phyloP scores from a whole-genome alignment of 2,888 invertebrate species.

The Spisula subtruncata region DNA sequence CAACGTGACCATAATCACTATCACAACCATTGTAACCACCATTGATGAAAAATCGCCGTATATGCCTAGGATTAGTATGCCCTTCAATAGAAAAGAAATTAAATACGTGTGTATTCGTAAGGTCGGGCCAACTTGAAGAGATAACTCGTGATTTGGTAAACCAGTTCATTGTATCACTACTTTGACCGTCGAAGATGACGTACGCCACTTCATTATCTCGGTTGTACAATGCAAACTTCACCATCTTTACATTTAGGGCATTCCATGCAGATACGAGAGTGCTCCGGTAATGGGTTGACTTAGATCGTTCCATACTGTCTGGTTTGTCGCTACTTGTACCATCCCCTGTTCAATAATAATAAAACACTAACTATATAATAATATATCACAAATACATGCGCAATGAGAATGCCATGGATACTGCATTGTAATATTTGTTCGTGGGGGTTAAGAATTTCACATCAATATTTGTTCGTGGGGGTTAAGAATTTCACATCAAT shows the following conservation, averaged over 20 bases:
- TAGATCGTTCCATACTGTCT: background rate
- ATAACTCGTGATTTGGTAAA: background rate
- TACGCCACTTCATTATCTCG: background rate
- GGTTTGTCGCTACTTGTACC: background rate
- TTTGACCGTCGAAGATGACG: constrained; percentile 12
- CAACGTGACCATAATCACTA: constrained; percentile 23
- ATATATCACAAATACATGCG: no score
- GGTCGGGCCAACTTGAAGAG: constrained; percentile 3
- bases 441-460: no score
- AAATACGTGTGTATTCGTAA: background rate
- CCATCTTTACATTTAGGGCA: background rate
- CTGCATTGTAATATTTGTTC: no score
- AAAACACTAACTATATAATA: background rate
- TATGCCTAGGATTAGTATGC: background rate
- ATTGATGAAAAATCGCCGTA: constrained; percentile 38
- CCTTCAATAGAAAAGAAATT: constrained; percentile 25
- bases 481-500: no score
- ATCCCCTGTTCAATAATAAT: background rate
- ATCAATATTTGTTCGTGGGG: no score
- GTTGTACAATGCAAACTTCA: constrained; percentile 16
- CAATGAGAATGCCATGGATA: no score
- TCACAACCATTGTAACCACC: constrained; percentile 20
- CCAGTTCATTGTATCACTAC: background rate
- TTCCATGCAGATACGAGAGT: background rate
- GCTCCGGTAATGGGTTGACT: background rate